Base-by-base conservation (phyloP, 2,888 invertebrate genomes). In the Scaeva pyrastri region DNA sequence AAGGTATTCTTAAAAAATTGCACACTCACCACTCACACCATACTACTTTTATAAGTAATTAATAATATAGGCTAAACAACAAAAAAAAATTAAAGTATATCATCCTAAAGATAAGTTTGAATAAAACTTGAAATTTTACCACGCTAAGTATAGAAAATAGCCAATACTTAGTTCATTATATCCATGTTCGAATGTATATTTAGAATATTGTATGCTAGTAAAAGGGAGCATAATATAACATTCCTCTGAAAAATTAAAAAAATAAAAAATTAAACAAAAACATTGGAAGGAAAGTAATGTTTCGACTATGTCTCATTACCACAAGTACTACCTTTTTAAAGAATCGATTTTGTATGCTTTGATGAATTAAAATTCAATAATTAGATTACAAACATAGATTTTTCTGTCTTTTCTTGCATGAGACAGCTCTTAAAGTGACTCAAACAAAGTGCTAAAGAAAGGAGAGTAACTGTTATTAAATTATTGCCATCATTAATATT, bases 1-100 rank as follows among this genome's bases (percentile, higher is more conserved):
- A 89, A 89, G 89, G 89, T 89, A 89, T 88, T 88, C 87, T 85
- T 88, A 88, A 88, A 88, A 82, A 70, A 48, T 43, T 79, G 60
- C 70, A 64, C 56, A 72, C 39, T 50, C 50, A 64, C 70, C 60
- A 74, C 64, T 73, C 48, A 71, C 77, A 75, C 75, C 73, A 86
- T 73, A 78, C 71, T 73, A 75, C 60, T 74, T 88, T 66, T 87
- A 39, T 74, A 78, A 88, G 77, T 66, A 45, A 72, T 76, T n/a
- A n/a, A 71, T 71, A 41, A 66, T 39, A 64, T 82, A 82, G 76
- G 71, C 16, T 76, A 45, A 64, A 62, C 16, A 64, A 56, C 19
- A 39, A 74, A 74, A 71, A 45, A 71, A 48, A 58, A 60, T n/a
- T n/a, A n/a, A 56, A 58, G 41, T 66, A 71, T 58, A 74, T 71